Evolutionary conservation across 2,888 invertebrate species (phyloP), one percentile per base, ranked within the genome.

Genomic region (Watsonalla cultraria): DNA sequence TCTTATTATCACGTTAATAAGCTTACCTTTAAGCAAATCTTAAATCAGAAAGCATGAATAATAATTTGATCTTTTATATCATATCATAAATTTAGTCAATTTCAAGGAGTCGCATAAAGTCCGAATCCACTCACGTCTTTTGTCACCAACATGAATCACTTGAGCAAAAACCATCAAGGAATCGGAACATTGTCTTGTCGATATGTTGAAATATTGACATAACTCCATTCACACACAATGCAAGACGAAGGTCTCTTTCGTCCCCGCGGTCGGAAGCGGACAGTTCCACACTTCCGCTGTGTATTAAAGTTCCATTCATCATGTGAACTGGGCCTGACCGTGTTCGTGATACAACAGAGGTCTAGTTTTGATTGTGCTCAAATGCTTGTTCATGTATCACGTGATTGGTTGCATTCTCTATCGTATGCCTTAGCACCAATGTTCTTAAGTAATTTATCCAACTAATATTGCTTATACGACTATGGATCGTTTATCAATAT

Each of bases 261-360:
- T 51, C 54, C 57, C 60, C 59, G 52, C 52, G 54, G 61, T 68
- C 65, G 71, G 72, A 72, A 71, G 66, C 61, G 54, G 53, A 60
- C 63, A 67, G 62, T 71, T 70, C 63, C 60, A 59, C 61, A 65
- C 58, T 67, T 70, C 66, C 70, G 68, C 53, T 61, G 65, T 58
- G 64, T 64, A 71, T 70, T 66, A 64, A 61, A 69, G 61, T 66
- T 61, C 65, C 58, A 66, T 68, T 64, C 59, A 59, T 60, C 66
- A 70, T 59, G 58, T 61, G 46, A 45, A 49, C 37, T 53, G 64
- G 71, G 68, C 68, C 46, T 65, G 62, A 48, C 57, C 51, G 14
- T 52, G 11, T 42, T 42, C 42, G 42, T 42, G 42, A 42, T 42
- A 11, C 42, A 42, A 42, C 11, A 42, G 11, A 42, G 42, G 42